phyloP scores from a whole-genome alignment of 2,797 vertebrate species.

The Cyprinella venusta region DNA sequence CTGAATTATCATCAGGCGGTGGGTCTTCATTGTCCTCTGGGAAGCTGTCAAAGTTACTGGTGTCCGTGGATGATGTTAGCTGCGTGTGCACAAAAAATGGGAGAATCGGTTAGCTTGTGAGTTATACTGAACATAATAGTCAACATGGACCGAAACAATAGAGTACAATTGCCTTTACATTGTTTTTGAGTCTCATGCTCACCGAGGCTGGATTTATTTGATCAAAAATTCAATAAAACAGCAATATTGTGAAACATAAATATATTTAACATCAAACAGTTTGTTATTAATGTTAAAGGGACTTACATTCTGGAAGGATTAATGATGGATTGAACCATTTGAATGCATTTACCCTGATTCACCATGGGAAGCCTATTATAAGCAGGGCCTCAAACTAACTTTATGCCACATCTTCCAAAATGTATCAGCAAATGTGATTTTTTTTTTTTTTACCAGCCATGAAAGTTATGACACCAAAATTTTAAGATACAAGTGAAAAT shows the following conservation, averaged over 20 bases:
- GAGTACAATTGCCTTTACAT: not conserved
- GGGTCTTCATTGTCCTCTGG: slow-evolving; percentile 83
- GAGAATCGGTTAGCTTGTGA: not conserved
- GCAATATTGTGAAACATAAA: not conserved
- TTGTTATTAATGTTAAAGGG: not conserved
- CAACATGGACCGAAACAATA: not conserved
- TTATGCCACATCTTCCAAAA: too few species aligned
- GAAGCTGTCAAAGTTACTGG: slow-evolving; percentile 85
- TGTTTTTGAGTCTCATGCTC: not conserved
- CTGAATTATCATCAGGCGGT: slow-evolving; percentile 82
- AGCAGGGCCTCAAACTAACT: too few species aligned
- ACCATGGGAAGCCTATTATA: too few species aligned
- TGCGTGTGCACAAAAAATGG: slow-evolving; percentile 61
- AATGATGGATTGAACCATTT: too few species aligned
- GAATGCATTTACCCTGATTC: too few species aligned
- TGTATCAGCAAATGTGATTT: too few species aligned
- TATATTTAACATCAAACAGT: too few species aligned
- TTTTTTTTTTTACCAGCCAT: too few species aligned
- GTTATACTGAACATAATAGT: not conserved
- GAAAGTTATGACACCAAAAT: too few species aligned
- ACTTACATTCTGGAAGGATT: too few species aligned
- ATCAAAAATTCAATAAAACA: not conserved
- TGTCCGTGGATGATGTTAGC: slow-evolving; percentile 92
- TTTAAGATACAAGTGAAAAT: too few species aligned
- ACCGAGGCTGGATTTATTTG: not conserved